Evolutionary conservation across 2,113 vertebrate species (phyloP).

Genomic region (Anguilla japonica): DNA sequence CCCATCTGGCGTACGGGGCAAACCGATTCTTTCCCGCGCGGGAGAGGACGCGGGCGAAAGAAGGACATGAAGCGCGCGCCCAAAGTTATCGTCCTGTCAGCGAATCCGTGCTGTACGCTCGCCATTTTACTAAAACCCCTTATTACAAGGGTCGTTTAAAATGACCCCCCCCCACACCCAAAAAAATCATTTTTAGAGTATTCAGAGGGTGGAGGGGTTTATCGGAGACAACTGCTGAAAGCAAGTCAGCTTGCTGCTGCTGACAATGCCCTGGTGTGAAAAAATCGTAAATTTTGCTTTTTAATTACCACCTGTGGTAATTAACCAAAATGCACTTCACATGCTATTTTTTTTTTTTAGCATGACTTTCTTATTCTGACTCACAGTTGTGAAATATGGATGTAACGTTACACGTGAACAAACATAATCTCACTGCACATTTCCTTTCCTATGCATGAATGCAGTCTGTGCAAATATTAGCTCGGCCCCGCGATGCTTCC

Average conservation of each 20-base stretch:
- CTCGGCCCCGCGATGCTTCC: not conserved
- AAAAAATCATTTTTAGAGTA: conserved; percentile 41
- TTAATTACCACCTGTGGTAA: not conserved
- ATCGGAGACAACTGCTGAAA: not conserved
- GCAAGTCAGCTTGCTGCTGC: not conserved
- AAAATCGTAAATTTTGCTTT: not conserved
- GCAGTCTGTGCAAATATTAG: not conserved
- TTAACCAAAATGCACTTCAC: not conserved
- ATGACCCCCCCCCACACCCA: not conserved
- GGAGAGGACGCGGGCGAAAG: too few relatives aligned
- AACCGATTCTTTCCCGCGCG: too few relatives aligned
- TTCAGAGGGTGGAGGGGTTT: conserved; percentile 52
- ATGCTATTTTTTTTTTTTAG: not conserved
- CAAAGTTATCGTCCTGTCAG: conserved; percentile 96
- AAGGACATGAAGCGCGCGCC: conserved; percentile 89
- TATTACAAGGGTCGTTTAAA: conserved; percentile 16
- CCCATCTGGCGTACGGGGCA: too few relatives aligned
- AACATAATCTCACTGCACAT: not conserved
- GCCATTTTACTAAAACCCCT: conserved; percentile 3
- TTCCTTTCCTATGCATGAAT: not conserved
- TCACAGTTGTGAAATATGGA: not conserved
- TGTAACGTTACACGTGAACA: not conserved
- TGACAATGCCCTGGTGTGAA: not conserved
- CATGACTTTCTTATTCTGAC: not conserved
- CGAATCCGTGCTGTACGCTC: conserved; percentile 33